Evolutionary conservation across 2,888 invertebrate species (phyloP), one percentile per base, ranked within the genome.

Genomic region (Venusia cambrica): DNA sequence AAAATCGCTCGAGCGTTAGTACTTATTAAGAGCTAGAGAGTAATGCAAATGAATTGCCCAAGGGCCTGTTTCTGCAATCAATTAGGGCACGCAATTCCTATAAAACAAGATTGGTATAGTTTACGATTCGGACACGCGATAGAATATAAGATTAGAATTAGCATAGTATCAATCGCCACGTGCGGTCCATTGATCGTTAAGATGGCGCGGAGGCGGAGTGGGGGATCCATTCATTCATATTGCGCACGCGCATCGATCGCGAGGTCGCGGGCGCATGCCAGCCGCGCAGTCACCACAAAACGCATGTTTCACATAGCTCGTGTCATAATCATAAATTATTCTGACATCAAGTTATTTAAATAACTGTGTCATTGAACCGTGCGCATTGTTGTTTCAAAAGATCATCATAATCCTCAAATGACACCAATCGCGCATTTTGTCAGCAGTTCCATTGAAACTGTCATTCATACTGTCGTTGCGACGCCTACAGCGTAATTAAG

Each of bases 191-290:
- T 83, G 80, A 81, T 74, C 62, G 63, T 42, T 50, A 45, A 54
- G 56, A 54, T 51, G 50, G 58, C 55, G 50, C 45, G 45, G 50
- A 38, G 57, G 51, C 52, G 62, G 57, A 58, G 72, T 59, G 71
- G 64, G 71, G 66, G 64, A 59, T 67, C 66, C 77, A 80, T 83
- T 81, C 77, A 81, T 81, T 79, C 73, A 75, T 68, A 66, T 58
- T 62, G 77, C 71, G 73, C 76, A 62, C 73, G 71, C 74, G 72
- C 68, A 63, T 46, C 59, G 65, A 55, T 51, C 51, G 57, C 67
- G 70, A 62, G 66, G 66, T 63, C 63, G 48, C 57, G 25, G 48
- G 36, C 61, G 50, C 54, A 52, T 47, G 41, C 54, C 47, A 39
- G 46, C 47, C 56, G 48, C 51, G 28, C 43, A 51, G 44, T 48